Conservation (phyloP, 2,113 vertebrate species). For the Python bivittatus region DNA sequence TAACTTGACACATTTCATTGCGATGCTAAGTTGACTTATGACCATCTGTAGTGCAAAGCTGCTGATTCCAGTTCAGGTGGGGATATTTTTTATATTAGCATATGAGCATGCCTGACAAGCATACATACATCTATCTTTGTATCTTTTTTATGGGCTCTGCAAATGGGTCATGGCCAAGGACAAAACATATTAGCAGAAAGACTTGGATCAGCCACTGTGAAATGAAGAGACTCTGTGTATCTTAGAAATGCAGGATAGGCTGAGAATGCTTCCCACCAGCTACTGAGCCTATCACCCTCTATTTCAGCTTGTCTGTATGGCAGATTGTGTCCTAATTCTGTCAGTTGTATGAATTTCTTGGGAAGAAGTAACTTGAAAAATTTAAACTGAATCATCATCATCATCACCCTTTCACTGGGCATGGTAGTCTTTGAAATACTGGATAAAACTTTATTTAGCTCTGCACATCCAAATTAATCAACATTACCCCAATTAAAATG, state of each 20-base stretch:
- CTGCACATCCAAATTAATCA: neutral
- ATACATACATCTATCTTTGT: neutral
- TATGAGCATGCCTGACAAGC: constrained; percentile 3
- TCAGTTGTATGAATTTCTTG: neutral
- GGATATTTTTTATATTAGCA: constrained; percentile 22
- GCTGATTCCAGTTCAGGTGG: constrained; percentile 29
- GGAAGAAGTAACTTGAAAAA: neutral
- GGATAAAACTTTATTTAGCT: neutral
- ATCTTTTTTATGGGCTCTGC: neutral
- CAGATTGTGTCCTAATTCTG: neutral
- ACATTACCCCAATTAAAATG: neutral
- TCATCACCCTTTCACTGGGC: neutral
- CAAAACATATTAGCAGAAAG: neutral
- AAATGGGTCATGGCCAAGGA: constrained; percentile 9
- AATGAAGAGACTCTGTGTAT: neutral
- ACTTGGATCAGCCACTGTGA: neutral
- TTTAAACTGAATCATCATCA: neutral
- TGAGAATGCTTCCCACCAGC: neutral
- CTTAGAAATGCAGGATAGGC: constrained; percentile 24
- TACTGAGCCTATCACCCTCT: neutral
- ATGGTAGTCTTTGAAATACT: neutral
- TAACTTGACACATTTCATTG: constrained; percentile 52
- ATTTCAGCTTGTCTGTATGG: neutral
- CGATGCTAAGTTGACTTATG: constrained; percentile 44
- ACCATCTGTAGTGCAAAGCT: constrained; percentile 51